Percentiles rank a stretch among this genome's conserved stretches.
phyloP scores from a whole-genome alignment of 2,113 vertebrate species.

The Cairina moschata region DNA sequence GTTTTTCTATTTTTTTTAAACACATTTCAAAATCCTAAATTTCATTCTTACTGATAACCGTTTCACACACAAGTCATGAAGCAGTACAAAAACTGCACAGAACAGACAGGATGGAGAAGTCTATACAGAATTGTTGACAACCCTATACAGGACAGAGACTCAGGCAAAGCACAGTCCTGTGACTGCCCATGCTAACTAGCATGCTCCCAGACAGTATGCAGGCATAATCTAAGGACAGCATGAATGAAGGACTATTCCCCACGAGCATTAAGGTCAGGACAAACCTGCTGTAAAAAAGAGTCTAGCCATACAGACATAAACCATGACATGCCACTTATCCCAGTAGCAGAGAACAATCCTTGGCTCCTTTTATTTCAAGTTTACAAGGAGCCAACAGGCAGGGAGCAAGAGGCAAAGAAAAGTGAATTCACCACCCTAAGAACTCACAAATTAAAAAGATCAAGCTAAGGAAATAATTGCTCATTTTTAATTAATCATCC shows the following conservation, averaged over 20 bases:
- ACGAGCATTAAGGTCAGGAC: background rate
- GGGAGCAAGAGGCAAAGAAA: background rate
- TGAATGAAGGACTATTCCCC: background rate
- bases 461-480: background rate
- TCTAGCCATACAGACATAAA: background rate
- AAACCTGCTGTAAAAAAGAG: background rate
- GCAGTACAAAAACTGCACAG: background rate
- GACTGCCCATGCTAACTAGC: background rate
- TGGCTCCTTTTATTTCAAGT: background rate
- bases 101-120: background rate
- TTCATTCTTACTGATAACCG: background rate
- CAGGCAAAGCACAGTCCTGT: background rate
- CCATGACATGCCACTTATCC: accelerated
- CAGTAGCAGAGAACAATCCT: background rate
- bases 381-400: background rate
- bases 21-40: background rate
- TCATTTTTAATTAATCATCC: background rate
- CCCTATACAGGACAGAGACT: background rate
- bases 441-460: background rate
- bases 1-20: background rate
- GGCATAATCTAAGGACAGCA: background rate
- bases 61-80: background rate
- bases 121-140: background rate
- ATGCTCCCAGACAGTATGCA: background rate
- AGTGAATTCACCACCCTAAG: background rate